phyloP scores from a whole-genome alignment of 2,888 invertebrate species.

The Drosophila vallismaia region DNA sequence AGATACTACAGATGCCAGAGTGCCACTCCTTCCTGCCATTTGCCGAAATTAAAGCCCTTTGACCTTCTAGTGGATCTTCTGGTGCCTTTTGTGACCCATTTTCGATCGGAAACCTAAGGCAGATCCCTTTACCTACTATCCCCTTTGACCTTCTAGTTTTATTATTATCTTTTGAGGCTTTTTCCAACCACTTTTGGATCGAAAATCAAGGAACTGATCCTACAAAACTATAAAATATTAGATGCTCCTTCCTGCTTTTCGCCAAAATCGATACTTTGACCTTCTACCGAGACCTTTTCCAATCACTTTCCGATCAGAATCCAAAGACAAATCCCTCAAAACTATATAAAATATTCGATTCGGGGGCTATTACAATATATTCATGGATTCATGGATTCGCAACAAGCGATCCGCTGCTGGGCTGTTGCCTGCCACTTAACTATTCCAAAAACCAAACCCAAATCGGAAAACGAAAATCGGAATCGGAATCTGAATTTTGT shows the following conservation, averaged over 20 bases:
- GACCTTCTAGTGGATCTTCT: constrained; percentile 7
- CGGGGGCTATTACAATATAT: constrained; percentile 23
- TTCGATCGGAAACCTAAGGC: too few species aligned
- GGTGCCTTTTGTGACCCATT: too few species aligned
- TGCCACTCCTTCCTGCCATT: constrained; percentile 11
- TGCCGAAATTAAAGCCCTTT: constrained; percentile 5
- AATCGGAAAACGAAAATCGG: too few species aligned
- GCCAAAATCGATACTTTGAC: too few species aligned
- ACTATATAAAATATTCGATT: constrained; percentile 1
- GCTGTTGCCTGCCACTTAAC: background rate
- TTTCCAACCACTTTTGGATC: constrained; percentile 7
- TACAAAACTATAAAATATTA: too few species aligned
- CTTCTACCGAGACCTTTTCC: background rate
- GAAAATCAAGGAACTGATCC: background rate
- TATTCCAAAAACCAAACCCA: constrained; percentile 7
- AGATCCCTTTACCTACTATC: too few species aligned
- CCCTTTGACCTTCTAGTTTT: too few species aligned
- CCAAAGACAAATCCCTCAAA: background rate
- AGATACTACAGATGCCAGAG: constrained; percentile 1
- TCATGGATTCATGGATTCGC: constrained; percentile 20
- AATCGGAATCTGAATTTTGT: constrained; percentile 36
- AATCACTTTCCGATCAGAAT: constrained; percentile 11
- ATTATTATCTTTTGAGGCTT: background rate
- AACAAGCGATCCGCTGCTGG: background rate
- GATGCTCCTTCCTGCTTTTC: too few species aligned